Base-by-base conservation (phyloP, 2,113 vertebrate genomes). In the Laticauda laticaudata region DNA sequence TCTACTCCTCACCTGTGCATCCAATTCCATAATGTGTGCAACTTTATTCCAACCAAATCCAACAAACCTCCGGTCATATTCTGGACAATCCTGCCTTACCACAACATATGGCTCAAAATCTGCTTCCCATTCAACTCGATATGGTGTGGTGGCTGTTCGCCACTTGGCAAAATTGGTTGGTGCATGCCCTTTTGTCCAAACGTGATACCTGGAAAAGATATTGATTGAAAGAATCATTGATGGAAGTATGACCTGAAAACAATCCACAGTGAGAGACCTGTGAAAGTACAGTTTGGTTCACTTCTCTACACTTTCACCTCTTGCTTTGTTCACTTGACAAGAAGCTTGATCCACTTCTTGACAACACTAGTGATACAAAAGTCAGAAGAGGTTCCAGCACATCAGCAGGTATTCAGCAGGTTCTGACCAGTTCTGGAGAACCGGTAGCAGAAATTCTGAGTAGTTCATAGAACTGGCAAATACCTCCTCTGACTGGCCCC, bases 1-100 rank as follows among this genome's bases (percentile, higher is more conserved):
- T 87, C 48, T 2, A 0, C 86, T 75, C 59, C 94, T 97, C 96
- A 99, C 99, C 99, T 99, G 99, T 10, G 99, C 99, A 54, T 99
- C 99, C 96, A 99, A 95, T 94, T 99, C 99, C 99, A 99, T 99
- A 97, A 99, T 99, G 95, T 99, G 99, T 93, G 99, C 98, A 96
- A 99, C 99, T 97, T 99, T 99, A 97, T 99, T 99, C 99, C 99
- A 99, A 95, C 99, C 99, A 26, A 99, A 99, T 75, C 99, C 99
- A 95, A 99, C 99, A 88, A 99, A 99, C 92, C 99, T 97, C 24
- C 99, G 98, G 97, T 99, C 99, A 0, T 99, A 99, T 96, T 99
- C 99, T 0, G 99, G 99, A 96, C 99, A 99, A 97, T 99, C 98
- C 92, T 97, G 97, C 95, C 98, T 98, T 95, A 99, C 99, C 45